Conservation (phyloP, 1,140 invertebrate species). For the Diorhabda carinulata region DNA sequence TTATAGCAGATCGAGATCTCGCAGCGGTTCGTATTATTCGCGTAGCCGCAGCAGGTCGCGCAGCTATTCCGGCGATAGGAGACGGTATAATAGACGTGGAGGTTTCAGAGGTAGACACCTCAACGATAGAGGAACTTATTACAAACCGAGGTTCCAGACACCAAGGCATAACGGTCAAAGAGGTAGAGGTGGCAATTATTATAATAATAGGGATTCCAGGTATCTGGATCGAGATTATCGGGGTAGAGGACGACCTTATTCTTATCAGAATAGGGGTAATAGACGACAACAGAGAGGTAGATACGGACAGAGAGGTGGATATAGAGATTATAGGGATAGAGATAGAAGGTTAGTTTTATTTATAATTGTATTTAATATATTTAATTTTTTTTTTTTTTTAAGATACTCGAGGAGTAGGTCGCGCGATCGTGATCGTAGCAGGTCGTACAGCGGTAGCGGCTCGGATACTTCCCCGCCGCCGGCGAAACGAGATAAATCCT, state of each 20-base stretch:
- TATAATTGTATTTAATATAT: background rate
- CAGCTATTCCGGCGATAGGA: slow-evolving; percentile 60
- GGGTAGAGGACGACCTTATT: slow-evolving; percentile 40
- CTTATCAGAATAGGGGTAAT: slow-evolving; percentile 40
- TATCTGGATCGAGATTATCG: slow-evolving; percentile 51
- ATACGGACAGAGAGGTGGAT: slow-evolving; percentile 44
- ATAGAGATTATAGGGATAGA: slow-evolving; percentile 58
- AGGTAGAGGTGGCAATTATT: slow-evolving; percentile 53
- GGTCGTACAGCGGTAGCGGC: slow-evolving; percentile 45
- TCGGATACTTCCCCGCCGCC: slow-evolving; percentile 37
- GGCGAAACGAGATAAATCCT: slow-evolving; percentile 47
- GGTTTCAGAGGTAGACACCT: slow-evolving; percentile 54
- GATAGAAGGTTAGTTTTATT: slow-evolving; percentile 47
- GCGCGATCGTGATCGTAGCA: slow-evolving; percentile 46
- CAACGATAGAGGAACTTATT: slow-evolving; percentile 70
- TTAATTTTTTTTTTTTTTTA: slow-evolving; percentile 5
- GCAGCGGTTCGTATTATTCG: slow-evolving; percentile 55
- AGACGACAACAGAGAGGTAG: slow-evolving; percentile 38
- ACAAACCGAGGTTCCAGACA: slow-evolving; percentile 67
- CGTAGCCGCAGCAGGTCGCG: slow-evolving; percentile 59
- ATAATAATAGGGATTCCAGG: slow-evolving; percentile 46
- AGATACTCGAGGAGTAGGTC: slow-evolving; percentile 49
- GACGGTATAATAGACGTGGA: slow-evolving; percentile 47
- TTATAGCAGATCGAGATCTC: slow-evolving; percentile 47
- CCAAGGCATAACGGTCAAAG: slow-evolving; percentile 51